Evolutionary conservation across 2,888 invertebrate genomes (phyloP).

Genomic region (Parnassius mnemosyne): DNA sequence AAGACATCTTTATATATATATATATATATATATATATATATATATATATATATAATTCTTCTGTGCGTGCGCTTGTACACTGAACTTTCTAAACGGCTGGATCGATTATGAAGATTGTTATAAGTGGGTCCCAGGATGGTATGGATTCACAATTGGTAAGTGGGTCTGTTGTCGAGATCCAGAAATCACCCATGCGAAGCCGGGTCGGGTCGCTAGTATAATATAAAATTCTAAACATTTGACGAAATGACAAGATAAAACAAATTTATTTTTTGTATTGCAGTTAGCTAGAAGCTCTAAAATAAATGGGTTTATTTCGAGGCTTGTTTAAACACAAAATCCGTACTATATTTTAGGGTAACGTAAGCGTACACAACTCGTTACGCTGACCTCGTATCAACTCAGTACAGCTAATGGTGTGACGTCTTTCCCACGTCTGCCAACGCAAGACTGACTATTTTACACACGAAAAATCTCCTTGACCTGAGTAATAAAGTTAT

Average conservation of each 20-base stretch:
- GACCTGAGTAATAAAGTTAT: conserved; percentile 21
- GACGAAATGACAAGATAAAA: background rate
- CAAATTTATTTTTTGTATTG: background rate
- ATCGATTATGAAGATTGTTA: too few relatives aligned
- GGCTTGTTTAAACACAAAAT: conserved; percentile 2
- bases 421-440: conserved; percentile 21
- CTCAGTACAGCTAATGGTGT: conserved; percentile 8
- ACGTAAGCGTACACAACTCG: conserved; percentile 4
- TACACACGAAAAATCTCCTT: conserved; percentile 14
- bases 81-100: too few relatives aligned
- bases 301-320: background rate
- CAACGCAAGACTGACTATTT: conserved; percentile 13
- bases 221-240: background rate
- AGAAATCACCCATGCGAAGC: too few relatives aligned
- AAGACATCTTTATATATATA: too few relatives aligned
- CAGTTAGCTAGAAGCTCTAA: background rate
- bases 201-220: too few relatives aligned
- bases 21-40: too few relatives aligned
- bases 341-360: conserved; percentile 6
- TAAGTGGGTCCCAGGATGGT: too few relatives aligned
- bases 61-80: too few relatives aligned
- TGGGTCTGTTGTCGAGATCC: too few relatives aligned
- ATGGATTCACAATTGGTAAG: too few relatives aligned
- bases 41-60: too few relatives aligned
- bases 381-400: conserved; percentile 16